Percentiles rank a stretch among this genome's conserved stretches.
Conservation (phyloP, 2,888 invertebrate genomes). For the Camponotus fellah region DNA sequence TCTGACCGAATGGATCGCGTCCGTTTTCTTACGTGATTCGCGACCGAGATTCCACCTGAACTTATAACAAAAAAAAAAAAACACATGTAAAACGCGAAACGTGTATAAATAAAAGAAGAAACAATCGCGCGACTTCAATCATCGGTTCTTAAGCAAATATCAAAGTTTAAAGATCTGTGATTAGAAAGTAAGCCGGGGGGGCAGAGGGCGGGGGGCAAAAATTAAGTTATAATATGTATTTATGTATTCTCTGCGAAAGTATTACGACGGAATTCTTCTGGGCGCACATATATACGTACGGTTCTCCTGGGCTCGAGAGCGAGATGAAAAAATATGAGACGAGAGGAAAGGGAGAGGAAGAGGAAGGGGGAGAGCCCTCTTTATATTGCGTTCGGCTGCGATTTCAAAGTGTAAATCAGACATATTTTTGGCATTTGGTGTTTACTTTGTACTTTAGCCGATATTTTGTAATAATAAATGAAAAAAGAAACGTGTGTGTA, state of each 20-base stretch:
- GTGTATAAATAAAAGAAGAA: background rate
- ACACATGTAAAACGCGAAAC: background rate
- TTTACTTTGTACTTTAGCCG: constrained; percentile 73
- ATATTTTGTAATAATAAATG: constrained; percentile 74
- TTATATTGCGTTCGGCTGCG: constrained; percentile 63
- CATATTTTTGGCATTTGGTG: constrained; percentile 75
- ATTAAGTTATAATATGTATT: constrained; percentile 52
- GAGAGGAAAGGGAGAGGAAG: no score
- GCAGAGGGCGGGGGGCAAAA: background rate
- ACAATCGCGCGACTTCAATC: constrained; percentile 25
- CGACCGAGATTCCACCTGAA: constrained; percentile 3
- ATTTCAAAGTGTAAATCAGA: constrained; percentile 63
- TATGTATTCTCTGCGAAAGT: constrained; percentile 53
- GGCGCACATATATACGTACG: constrained; percentile 28
- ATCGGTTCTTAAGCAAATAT: constrained; percentile 62
- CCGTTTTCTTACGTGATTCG: background rate
- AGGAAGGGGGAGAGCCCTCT: constrained; percentile 31
- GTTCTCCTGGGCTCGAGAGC: constrained; percentile 54
- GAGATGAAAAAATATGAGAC: background rate
- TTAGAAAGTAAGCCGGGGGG: constrained; percentile 39
- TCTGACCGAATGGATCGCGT: constrained; percentile 17
- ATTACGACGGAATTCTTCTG: constrained; percentile 53
- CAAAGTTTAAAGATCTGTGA: constrained; percentile 72
- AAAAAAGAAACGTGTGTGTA: constrained; percentile 60
- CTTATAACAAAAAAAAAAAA: background rate